A percentile compares a stretch with the other conserved stretches of the same genome.
These are phyloP conservation scores for Lagodon rhomboides DNA, from an alignment of 2,797 vertebrate species.

Conservation along the genomic window DNA sequence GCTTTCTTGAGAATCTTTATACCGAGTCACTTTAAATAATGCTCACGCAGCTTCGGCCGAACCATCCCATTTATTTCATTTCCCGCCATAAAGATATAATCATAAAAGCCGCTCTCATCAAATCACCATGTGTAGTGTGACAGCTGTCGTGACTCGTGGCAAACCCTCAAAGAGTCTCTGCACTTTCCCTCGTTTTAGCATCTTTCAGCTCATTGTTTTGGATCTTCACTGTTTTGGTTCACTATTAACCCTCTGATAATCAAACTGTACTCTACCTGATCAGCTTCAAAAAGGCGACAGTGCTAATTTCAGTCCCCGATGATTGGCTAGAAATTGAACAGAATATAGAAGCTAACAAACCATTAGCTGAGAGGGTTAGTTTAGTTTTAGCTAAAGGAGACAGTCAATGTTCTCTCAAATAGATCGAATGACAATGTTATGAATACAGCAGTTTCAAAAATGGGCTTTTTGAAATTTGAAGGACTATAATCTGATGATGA, in stretches of 20 bases:
- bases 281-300: neutral
- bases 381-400: neutral
- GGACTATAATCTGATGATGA: neutral
- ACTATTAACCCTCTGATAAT: neutral
- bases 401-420: too few relatives aligned
- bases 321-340: neutral
- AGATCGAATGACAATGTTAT: neutral
- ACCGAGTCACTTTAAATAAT: conserved; percentile 19
- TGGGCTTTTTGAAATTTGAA: neutral
- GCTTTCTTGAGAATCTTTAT: conserved; percentile 25
- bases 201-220: neutral
- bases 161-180: neutral
- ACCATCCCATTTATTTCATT: conserved; percentile 1
- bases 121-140: neutral
- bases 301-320: neutral
- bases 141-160: neutral
- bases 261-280: neutral
- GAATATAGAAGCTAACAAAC: neutral
- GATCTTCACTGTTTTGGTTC: neutral
- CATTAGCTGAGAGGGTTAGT: neutral
- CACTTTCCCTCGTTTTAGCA: neutral
- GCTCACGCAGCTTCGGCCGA: neutral
- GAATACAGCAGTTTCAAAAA: neutral
- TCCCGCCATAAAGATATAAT: neutral
- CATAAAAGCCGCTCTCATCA: neutral